These are phyloP conservation scores for Cantharis nigra DNA, from an alignment of 2,888 invertebrate genomes.

Conservation along the genomic window DNA sequence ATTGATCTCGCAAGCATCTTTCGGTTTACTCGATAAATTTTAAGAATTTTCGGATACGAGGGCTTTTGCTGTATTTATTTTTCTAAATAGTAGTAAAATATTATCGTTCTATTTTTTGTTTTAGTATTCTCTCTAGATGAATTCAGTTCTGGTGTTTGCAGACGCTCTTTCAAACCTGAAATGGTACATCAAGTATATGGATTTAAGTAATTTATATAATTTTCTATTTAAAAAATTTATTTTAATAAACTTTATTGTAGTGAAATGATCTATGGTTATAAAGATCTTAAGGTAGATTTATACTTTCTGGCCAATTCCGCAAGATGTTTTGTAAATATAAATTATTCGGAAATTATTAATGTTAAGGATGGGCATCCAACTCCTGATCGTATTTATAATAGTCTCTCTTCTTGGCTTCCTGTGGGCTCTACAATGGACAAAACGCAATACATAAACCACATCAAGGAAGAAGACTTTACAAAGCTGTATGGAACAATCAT, in stretches of 20 bases:
- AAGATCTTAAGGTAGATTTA: slow-evolving; percentile 72
- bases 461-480: slow-evolving; percentile 42
- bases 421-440: slow-evolving; percentile 38
- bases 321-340: slow-evolving; percentile 78
- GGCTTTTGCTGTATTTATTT: no score
- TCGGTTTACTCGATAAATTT: no score
- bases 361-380: slow-evolving; percentile 41
- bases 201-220: slow-evolving; percentile 60
- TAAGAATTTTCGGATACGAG: no score
- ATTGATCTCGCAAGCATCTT: no score
- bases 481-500: slow-evolving; percentile 45
- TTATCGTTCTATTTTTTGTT: background rate
- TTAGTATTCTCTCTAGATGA: slow-evolving; percentile 3
- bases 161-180: slow-evolving; percentile 68
- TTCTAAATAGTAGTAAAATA: background rate
- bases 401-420: slow-evolving; percentile 48
- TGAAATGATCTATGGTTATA: slow-evolving; percentile 94
- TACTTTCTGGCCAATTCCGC: slow-evolving; percentile 82
- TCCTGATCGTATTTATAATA: slow-evolving; percentile 44
- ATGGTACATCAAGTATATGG: slow-evolving; percentile 96
- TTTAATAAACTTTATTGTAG: slow-evolving; percentile 37
- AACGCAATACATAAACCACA: slow-evolving; percentile 38
- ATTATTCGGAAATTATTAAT: slow-evolving; percentile 70
- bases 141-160: background rate
- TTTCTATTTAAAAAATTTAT: slow-evolving; percentile 46